Conservation (phyloP, 2,888 invertebrate species). For the Caenorhabditis sp. region DNA sequence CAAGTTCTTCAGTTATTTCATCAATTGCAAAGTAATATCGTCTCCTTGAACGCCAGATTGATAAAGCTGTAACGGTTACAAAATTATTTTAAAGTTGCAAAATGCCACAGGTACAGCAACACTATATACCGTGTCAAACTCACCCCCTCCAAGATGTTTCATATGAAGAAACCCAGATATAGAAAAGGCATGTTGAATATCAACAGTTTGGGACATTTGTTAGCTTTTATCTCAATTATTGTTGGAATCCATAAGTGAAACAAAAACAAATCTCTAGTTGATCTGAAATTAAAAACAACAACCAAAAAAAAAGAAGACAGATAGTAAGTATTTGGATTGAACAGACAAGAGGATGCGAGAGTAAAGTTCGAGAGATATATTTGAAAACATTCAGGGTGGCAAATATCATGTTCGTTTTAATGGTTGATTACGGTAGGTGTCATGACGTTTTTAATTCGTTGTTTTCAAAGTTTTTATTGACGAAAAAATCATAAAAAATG, state of each 20-base stretch:
- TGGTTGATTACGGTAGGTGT: not conserved
- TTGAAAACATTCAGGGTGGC: not conserved
- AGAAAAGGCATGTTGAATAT: constrained; percentile 49
- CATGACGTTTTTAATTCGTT: not conserved
- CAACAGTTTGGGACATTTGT: constrained; percentile 10
- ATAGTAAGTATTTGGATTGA: not conserved
- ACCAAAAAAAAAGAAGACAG: not conserved
- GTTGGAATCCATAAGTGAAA: not conserved
- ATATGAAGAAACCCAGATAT: constrained; percentile 62
- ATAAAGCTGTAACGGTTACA: constrained; percentile 58
- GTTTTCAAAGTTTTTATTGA: not conserved
- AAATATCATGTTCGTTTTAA: not conserved
- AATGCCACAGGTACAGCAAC: no score
- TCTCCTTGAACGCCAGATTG: constrained; percentile 53
- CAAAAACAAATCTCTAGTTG: no score
- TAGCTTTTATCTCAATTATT: not conserved
- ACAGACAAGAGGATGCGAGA: not conserved
- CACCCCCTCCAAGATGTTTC: constrained; percentile 56
- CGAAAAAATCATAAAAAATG: not conserved
- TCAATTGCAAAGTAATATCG: constrained; percentile 64
- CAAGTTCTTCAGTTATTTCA: constrained; percentile 56
- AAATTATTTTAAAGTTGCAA: no score
- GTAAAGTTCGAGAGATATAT: not conserved
- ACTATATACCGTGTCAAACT: no score
- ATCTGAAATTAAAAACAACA: not conserved